Base-by-base conservation (phyloP, 2,888 invertebrate species). In the Emmelina monodactyla region DNA sequence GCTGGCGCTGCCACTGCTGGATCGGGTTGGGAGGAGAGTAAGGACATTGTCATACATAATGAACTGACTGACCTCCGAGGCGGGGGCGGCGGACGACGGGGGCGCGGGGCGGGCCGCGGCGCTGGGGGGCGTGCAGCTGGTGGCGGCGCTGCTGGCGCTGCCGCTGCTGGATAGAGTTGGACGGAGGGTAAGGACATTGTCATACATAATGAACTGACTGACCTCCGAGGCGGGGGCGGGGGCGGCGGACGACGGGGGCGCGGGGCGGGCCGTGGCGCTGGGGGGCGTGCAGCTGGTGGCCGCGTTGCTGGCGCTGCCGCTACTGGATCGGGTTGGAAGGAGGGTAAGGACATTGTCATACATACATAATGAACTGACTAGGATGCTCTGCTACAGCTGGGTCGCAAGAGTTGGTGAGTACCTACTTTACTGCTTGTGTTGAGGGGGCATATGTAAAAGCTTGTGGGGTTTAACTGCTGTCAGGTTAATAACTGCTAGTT, bases 161-260 rank as follows among this genome's bases (percentile, higher is more conserved):
- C 65, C 62, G 16, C 53, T 71, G 2, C 58, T 71, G 0, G 72
- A 71, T 44, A 51, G 55, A 11, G 51, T 68, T 5, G 70, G 71
- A 2, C 47, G 70, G 10, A 49, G 68, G 58, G 71, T 70, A 16
- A 45, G 54, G n/a, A n/a, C n/a, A n/a, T n/a, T n/a, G n/a, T n/a
- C n/a, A n/a, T n/a, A n/a, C n/a, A n/a, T n/a, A n/a, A n/a, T n/a
- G n/a, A n/a, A n/a, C n/a, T n/a, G n/a, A n/a, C n/a, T n/a, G n/a
- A n/a, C n/a, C n/a, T n/a, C n/a, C n/a, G n/a, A n/a, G 12, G 61
- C 66, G 37, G 67, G 72, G 49, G 49, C 58, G 33, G 43, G 70
- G 31, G 63, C 65, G 12, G 40, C 51, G 4, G 53, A 51, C 30
- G n/a, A n/a, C n/a, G n/a, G n/a, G n/a, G 1, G 35, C 15, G 12